Conservation (phyloP, 2,888 invertebrate genomes). For the Microctonus brassicae region DNA sequence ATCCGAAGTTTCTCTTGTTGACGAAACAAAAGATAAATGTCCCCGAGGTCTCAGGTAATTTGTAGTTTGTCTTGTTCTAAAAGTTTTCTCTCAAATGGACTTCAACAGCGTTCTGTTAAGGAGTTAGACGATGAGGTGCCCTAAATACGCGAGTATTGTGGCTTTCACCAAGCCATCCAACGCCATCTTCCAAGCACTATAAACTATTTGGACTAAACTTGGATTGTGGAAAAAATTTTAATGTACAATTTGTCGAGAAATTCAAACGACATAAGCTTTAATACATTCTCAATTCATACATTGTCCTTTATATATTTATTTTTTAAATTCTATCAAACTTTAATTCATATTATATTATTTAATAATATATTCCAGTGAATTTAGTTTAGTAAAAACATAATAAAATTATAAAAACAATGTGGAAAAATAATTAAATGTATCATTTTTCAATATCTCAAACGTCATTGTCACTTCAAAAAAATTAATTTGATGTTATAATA, state of each 20-base stretch:
- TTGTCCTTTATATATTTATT: background rate
- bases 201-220: slow-evolving; percentile 33
- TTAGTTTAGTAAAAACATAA: too few species aligned
- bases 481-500: too few species aligned
- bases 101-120: background rate
- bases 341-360: background rate
- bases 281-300: background rate
- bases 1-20: background rate
- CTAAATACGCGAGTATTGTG: slow-evolving; percentile 28
- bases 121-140: slow-evolving; percentile 9
- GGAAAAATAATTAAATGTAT: too few species aligned
- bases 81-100: slow-evolving; percentile 17
- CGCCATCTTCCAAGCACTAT: slow-evolving; percentile 16
- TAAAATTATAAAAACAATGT: too few species aligned
- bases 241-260: slow-evolving; percentile 27
- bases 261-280: slow-evolving; percentile 24
- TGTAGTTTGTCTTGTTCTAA: slow-evolving; percentile 3
- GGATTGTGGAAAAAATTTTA: slow-evolving; percentile 37
- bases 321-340: background rate
- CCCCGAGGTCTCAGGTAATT: slow-evolving; percentile 1
- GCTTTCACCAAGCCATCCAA: background rate
- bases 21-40: slow-evolving; percentile 1
- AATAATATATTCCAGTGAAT: too few species aligned
- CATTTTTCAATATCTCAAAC: too few species aligned
- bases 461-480: too few species aligned